Percentiles rank a stretch among this genome's conserved stretches.
Evolutionary conservation across 2,888 invertebrate genomes (phyloP).

Genomic region (Prenolepis imparis): DNA sequence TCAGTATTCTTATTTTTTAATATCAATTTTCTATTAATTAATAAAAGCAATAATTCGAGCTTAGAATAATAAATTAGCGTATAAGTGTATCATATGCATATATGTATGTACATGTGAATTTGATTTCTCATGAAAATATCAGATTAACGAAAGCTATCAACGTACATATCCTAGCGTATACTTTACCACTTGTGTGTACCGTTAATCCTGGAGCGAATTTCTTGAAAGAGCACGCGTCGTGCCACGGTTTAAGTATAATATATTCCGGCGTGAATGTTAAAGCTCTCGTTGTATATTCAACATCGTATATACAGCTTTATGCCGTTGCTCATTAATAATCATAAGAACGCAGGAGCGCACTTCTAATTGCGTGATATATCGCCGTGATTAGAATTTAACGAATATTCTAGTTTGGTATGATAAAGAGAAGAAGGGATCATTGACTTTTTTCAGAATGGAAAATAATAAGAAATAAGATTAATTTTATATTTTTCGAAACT

Average conservation of each 20-base stretch:
- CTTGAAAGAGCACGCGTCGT: conserved; percentile 49
- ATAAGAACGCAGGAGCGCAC: conserved; percentile 23
- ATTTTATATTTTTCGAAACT: not conserved
- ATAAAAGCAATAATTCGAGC: not conserved
- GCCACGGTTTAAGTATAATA: conserved; percentile 52
- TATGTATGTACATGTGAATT: not conserved
- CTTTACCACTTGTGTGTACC: conserved; percentile 4
- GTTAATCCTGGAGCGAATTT: conserved; percentile 44
- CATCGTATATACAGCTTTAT: conserved; percentile 13
- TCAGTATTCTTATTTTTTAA: not conserved
- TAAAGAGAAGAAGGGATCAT: not conserved
- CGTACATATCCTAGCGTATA: conserved; percentile 22
- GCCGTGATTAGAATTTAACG: conserved; percentile 22
- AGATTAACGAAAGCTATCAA: not conserved
- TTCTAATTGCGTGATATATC: conserved; percentile 43
- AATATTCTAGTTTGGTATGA: conserved; percentile 11
- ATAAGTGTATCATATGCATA: not conserved
- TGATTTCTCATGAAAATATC: not conserved
- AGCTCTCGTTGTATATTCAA: conserved; percentile 55
- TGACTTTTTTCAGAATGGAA: not conserved
- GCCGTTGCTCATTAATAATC: conserved; percentile 48
- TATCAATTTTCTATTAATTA: not conserved
- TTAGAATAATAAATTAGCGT: not conserved
- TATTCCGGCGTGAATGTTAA: conserved; percentile 48
- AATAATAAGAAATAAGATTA: not conserved